Evolutionary conservation across 2,113 vertebrate genomes (phyloP), one percentile per base, ranked within the genome.

Genomic region (Artemisiospiza belli): DNA sequence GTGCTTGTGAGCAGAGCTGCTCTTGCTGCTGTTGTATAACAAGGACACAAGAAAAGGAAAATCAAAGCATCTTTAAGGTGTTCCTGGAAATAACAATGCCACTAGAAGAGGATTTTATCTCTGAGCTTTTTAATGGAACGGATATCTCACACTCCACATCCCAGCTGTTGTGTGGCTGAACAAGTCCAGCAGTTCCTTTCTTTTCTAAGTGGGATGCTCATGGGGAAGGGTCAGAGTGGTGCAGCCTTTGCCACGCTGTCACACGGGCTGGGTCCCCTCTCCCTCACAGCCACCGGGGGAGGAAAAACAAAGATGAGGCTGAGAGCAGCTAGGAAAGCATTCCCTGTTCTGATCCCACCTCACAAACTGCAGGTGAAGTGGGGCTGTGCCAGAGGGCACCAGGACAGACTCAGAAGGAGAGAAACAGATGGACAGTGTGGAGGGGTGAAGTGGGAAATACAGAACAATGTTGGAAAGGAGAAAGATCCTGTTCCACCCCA

Each of bases 1-100:
- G 58, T 90, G 64, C 83, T 92, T 72, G 79, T 89, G 80, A 84
- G 83, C 86, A 94, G 89, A 92, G 83, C 83, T 89, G 87, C 59
- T 91, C 68, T 69, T 67, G 35, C 44, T 86, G 47, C 86, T 94
- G 84, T 85, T 92, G 73, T 93, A 2, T 52, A 81, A 78, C 83
- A 67, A 94, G 77, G 69, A 74, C 57, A 28, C 2, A 70, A 78
- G 77, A 63, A 72, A 93, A 67, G 83, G 87, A 85, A 90, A 96
- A 89, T 76, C 74, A 92, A 84, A 96, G 41, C 14, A 8, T 72
- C 81, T 91, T 89, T 64, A 89, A 92, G 89, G 66, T 78, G 75
- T 76, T 88, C 46, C 66, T 95, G 95, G 55, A 94, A 94, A 92
- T 64, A 83, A 83, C 86, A 94, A 51, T 84, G 84, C 49, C 0